A percentile compares a stretch with the other conserved stretches of the same genome.
Conservation (phyloP, 2,797 vertebrate species). For the Benthosema pterotum region DNA sequence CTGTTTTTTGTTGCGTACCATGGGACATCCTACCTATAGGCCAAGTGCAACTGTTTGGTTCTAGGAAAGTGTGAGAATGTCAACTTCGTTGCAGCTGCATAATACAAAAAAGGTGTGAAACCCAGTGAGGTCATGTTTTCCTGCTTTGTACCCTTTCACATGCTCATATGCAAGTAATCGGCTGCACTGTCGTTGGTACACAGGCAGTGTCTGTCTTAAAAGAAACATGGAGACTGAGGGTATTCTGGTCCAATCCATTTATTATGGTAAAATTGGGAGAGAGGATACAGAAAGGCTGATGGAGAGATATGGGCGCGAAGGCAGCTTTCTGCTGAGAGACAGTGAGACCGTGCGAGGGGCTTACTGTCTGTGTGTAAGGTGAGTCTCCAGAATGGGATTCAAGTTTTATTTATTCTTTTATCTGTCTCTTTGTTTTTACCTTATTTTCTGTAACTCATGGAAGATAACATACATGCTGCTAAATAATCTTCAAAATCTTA, state of each 20-base stretch:
- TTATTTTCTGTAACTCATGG: too few relatives aligned
- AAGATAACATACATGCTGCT: too few relatives aligned
- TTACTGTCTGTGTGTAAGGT: constrained; percentile 75
- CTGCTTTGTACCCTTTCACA: constrained; percentile 32
- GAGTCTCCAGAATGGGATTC: constrained; percentile 15
- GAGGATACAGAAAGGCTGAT: constrained; percentile 62
- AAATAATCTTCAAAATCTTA: too few relatives aligned
- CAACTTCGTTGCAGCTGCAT: constrained; percentile 6
- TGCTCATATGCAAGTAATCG: constrained; percentile 8
- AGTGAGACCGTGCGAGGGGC: constrained; percentile 64
- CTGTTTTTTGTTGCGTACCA: too few relatives aligned
- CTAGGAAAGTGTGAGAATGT: constrained; percentile 7
- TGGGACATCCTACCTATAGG: too few relatives aligned
- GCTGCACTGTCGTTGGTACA: background rate
- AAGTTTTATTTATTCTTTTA: too few relatives aligned
- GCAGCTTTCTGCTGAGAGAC: constrained; percentile 73
- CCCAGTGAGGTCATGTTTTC: constrained; percentile 53
- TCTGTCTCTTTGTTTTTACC: too few relatives aligned
- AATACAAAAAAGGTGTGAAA: constrained; percentile 58
- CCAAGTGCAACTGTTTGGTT: constrained; percentile 8
- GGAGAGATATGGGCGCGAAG: constrained; percentile 64
- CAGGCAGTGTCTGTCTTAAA: background rate
- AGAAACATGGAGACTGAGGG: constrained; percentile 59
- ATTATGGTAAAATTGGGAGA: constrained; percentile 63
- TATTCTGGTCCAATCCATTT: constrained; percentile 45